phyloP scores from a whole-genome alignment of 1,140 invertebrate genomes.

The Scylla paramamosain region DNA sequence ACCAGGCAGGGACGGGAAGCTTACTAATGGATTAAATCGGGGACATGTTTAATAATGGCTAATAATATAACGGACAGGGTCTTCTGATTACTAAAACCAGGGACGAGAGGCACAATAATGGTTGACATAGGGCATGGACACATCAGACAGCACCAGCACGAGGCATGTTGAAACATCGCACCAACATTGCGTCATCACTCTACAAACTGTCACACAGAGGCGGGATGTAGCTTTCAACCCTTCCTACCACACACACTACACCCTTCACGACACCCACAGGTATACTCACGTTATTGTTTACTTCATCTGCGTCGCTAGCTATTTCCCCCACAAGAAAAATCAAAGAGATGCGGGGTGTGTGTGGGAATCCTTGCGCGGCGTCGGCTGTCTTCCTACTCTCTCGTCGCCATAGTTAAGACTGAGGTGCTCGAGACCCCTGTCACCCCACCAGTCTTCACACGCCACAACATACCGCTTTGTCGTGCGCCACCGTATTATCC shows the following conservation, averaged over 20 bases:
- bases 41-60: no score
- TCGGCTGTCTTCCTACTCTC: not conserved
- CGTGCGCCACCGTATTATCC: not conserved
- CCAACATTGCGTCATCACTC: not conserved
- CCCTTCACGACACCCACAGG: not conserved
- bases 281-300: slow-evolving; percentile 13
- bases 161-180: not conserved
- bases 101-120: no score
- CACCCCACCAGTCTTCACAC: slow-evolving; percentile 45
- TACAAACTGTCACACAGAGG: not conserved
- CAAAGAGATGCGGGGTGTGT: not conserved
- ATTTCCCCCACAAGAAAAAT: not conserved
- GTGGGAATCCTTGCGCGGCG: not conserved
- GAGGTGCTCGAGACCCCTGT: not conserved
- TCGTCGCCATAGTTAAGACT: slow-evolving; percentile 39
- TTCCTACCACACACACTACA: not conserved
- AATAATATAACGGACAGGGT: no score
- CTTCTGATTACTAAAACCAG: no score
- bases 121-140: no score
- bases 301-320: slow-evolving; percentile 36
- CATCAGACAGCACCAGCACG: not conserved
- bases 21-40: no score
- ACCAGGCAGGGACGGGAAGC: no score
- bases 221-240: not conserved
- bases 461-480: not conserved